phyloP scores from a whole-genome alignment of 2,113 vertebrate genomes.

The Fregetta grallaria region DNA sequence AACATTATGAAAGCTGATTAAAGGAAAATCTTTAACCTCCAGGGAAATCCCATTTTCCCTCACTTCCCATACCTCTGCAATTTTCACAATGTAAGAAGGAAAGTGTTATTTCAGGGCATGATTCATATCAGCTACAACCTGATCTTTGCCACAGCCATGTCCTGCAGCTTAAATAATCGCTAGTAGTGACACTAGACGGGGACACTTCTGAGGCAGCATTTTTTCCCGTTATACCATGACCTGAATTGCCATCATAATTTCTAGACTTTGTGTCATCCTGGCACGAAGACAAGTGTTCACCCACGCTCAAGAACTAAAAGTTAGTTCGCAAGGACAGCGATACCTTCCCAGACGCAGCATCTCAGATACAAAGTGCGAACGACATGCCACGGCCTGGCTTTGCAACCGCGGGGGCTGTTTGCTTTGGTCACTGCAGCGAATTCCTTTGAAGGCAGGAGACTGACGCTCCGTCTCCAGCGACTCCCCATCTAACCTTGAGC shows the following conservation, averaged over 20 bases:
- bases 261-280: constrained; percentile 60
- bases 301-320: not conserved
- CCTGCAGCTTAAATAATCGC: not conserved
- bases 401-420: not conserved
- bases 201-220: constrained; percentile 39
- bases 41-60: constrained; percentile 62
- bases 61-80: constrained; percentile 17
- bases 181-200: not conserved
- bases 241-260: constrained; percentile 48
- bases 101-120: constrained; percentile 49
- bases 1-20: constrained; percentile 68
- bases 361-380: constrained; percentile 8
- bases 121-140: constrained; percentile 46
- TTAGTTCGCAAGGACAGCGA: not conserved
- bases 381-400: not conserved
- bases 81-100: constrained; percentile 54
- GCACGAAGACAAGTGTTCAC: not conserved
- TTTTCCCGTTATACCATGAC: constrained; percentile 5
- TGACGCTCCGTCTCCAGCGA: not conserved
- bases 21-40: constrained; percentile 69
- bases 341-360: constrained; percentile 19
- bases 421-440: not conserved
- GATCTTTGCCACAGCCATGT: constrained; percentile 49
- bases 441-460: constrained; percentile 1
- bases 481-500: not conserved